A percentile compares a stretch with the other conserved stretches of the same genome.
Evolutionary conservation across 2,797 vertebrate genomes (phyloP).

Genomic region (Anguilla marmorata): DNA sequence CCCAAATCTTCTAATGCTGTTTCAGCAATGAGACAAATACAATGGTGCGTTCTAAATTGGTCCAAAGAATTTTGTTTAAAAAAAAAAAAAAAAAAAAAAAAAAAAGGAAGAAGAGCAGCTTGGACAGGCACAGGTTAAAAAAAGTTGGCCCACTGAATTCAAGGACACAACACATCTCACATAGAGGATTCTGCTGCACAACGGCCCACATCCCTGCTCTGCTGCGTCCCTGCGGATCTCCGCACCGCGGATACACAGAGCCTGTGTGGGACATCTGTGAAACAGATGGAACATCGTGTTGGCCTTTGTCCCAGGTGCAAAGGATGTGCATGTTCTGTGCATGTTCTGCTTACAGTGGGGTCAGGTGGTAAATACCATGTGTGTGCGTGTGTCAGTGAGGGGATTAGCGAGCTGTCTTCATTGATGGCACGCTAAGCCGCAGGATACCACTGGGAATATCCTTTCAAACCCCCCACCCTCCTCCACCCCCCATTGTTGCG

Average conservation of each 20-base stretch:
- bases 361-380: not conserved
- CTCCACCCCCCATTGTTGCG: conserved; percentile 17
- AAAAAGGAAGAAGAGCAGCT: no score
- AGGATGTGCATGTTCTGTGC: conserved; percentile 17
- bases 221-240: not conserved
- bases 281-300: conserved; percentile 6
- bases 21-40: not conserved
- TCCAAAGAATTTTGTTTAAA: not conserved
- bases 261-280: not conserved
- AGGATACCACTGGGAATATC: conserved; percentile 45
- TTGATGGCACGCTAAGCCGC: conserved; percentile 39
- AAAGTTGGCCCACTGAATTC: no score
- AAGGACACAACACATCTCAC: not conserved
- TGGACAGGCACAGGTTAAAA: no score
- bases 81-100: no score
- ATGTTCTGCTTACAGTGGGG: conserved; percentile 3
- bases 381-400: not conserved
- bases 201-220: not conserved
- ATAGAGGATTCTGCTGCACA: not conserved
- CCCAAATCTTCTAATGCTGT: no score
- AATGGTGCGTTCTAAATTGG: not conserved
- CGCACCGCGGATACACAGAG: not conserved
- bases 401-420: conserved; percentile 46
- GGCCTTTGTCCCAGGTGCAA: conserved; percentile 2
- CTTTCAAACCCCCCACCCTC: conserved; percentile 47